phyloP scores from a whole-genome alignment of 2,797 vertebrate genomes.

The Peromyscus melanophrys region DNA sequence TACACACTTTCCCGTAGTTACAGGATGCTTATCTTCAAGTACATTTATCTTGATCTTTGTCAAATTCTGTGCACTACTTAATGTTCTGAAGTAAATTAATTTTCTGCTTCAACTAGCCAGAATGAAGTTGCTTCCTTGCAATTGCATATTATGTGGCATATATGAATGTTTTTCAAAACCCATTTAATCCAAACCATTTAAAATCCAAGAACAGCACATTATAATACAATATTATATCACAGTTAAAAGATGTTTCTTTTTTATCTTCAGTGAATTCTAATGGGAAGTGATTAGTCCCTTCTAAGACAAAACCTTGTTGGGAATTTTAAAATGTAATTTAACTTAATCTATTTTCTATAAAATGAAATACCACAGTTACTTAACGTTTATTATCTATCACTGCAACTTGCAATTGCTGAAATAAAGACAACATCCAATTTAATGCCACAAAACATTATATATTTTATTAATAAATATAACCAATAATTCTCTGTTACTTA shows the following conservation, averaged over 20 bases:
- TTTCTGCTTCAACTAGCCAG: background rate
- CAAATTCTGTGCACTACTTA: background rate
- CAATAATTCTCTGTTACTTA: background rate
- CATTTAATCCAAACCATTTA: background rate
- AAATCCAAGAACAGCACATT: background rate
- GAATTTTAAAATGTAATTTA: background rate
- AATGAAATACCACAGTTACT: background rate
- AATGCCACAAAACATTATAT: background rate
- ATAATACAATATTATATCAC: background rate
- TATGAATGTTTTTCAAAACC: background rate
- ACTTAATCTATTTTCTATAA: slow-evolving; percentile 22
- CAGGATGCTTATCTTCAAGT: slow-evolving; percentile 20
- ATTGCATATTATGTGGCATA: background rate
- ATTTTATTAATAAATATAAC: background rate
- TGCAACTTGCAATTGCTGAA: background rate
- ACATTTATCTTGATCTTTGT: background rate
- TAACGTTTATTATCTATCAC: background rate
- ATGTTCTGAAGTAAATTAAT: background rate
- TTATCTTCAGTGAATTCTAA: background rate
- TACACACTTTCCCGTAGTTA: background rate
- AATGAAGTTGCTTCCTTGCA: background rate
- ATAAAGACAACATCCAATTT: background rate
- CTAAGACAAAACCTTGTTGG: background rate
- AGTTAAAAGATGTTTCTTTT: background rate
- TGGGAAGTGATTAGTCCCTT: background rate